These are phyloP conservation scores for Allobates femoralis DNA, from an alignment of 2,797 vertebrate genomes.

Conservation along the genomic window DNA sequence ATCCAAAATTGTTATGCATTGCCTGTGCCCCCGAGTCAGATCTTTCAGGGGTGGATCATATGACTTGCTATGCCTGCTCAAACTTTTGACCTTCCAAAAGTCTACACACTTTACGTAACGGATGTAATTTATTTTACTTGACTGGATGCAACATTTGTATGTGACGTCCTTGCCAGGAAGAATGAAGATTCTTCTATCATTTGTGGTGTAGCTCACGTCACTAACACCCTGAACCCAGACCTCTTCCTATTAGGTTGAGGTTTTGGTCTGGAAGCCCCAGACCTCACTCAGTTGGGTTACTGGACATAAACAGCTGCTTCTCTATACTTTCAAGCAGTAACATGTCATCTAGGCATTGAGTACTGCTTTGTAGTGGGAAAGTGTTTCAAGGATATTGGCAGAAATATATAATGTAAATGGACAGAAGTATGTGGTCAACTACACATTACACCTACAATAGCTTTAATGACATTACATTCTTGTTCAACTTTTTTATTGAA, in stretches of 20 bases:
- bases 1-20: background rate
- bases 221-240: background rate
- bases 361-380: constrained; percentile 22
- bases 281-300: constrained; percentile 65
- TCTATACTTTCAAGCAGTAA: background rate
- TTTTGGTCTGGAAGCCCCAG: constrained; percentile 61
- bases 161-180: constrained; percentile 3
- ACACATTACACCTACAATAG: no score
- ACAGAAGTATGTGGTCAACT: no score
- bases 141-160: background rate
- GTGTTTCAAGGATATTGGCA: background rate
- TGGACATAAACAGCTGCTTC: constrained; percentile 32
- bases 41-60: background rate
- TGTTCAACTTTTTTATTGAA: no score
- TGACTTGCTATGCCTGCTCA: background rate
- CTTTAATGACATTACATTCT: no score
- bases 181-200: constrained; percentile 10
- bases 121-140: background rate
- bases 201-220: constrained; percentile 17
- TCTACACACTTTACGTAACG: background rate
- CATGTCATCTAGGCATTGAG: background rate
- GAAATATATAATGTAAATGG: background rate
- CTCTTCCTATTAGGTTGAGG: constrained; percentile 36
- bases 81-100: background rate
- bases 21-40: background rate